Evolutionary conservation across 1,140 invertebrate species (phyloP).

Genomic region (Lucilia cuprina): DNA sequence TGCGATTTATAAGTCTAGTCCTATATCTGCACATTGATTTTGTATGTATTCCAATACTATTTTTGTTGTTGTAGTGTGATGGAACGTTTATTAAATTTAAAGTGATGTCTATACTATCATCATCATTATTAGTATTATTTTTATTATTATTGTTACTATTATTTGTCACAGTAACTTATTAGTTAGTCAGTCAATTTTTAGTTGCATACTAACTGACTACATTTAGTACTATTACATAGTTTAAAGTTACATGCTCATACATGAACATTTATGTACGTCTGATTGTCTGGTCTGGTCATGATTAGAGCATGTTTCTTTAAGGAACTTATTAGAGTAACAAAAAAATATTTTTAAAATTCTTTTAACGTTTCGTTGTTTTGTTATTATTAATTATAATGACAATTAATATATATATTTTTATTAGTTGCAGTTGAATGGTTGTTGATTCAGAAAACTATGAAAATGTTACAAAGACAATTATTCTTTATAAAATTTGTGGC

Average conservation of each 20-base stretch:
- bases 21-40: neutral
- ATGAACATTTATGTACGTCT: neutral
- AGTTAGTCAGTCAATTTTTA: neutral
- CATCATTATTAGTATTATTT: neutral
- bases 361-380: neutral
- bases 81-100: constrained; percentile 15
- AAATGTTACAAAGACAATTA: too few relatives aligned
- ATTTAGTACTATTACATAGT: neutral
- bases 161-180: constrained; percentile 7
- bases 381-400: neutral
- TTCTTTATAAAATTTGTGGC: too few relatives aligned
- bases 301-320: too few relatives aligned
- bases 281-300: neutral
- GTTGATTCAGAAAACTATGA: too few relatives aligned
- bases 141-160: constrained; percentile 1
- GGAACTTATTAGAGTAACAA: neutral
- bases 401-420: neutral
- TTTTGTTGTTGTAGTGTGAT: neutral
- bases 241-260: neutral
- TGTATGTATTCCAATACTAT: neutral
- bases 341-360: neutral
- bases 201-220: neutral
- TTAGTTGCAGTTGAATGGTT: too few relatives aligned
- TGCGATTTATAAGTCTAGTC: neutral
- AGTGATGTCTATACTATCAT: constrained; percentile 17